Evolutionary conservation across 2,113 vertebrate species (phyloP), one percentile per base, ranked within the genome.

Genomic region (Arenaria interpres): DNA sequence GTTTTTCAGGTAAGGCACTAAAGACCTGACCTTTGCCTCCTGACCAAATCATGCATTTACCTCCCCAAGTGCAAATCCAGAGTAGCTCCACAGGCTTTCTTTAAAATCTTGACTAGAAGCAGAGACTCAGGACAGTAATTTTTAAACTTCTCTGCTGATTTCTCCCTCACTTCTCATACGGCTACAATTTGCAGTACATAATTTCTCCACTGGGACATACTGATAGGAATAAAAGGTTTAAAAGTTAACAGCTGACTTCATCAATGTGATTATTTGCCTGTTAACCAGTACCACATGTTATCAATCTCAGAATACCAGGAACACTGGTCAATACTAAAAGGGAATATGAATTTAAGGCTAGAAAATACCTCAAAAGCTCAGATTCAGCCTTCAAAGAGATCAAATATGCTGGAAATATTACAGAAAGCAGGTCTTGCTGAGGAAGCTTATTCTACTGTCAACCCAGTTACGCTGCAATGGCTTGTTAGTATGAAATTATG

Each of bases 241-340:
- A 95, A 96, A 80, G 89, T 85, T 85, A 95, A 85, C 79, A 94
- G 56, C 39, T 56, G 62, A 76, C 71, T 95, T 94, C 3, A 4
- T 72, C 82, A 83, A 50, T 69, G 75, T 25, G 57, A 88, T 77
- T 91, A 88, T 69, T 78, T 71, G n/a, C n/a, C n/a, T n/a, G n/a
- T n/a, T n/a, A n/a, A n/a, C n/a, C n/a, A n/a, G n/a, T n/a, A n/a
- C n/a, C n/a, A n/a, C n/a, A n/a, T n/a, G n/a, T n/a, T n/a, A n/a
- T n/a, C n/a, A 56, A 23, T 15, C 39, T 41, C 85, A 64, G 80
- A 92, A 82, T 33, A 82, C 23, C 41, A 63, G 46, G 6, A 66
- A 24, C 2, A 0, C n/a, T 77, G 62, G 69, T 85, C 66, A 88
- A 72, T 54, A 82, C 50, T 85, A 73, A 78, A 88, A 91, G 16